Conservation (phyloP, 2,113 vertebrate genomes). For the Chionodraco myersi region DNA sequence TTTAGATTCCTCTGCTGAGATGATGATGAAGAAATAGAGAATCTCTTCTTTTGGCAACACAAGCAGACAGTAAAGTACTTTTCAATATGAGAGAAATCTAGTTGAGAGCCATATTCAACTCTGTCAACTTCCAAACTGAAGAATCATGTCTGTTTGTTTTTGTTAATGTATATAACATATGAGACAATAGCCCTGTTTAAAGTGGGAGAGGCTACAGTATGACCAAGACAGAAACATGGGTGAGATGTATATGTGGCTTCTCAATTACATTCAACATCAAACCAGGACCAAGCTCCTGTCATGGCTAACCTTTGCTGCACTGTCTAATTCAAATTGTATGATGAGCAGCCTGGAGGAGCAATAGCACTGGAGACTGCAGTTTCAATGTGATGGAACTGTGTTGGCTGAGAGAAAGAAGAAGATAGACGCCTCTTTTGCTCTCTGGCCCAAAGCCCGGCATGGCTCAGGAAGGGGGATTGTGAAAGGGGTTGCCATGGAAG, state of each 20-base stretch:
- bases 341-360: conserved; percentile 28
- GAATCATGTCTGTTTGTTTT: not conserved
- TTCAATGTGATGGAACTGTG: conserved; percentile 50
- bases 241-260: not conserved
- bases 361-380: conserved; percentile 16
- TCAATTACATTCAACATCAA: not conserved
- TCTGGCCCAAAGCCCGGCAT: conserved; percentile 58
- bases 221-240: not conserved
- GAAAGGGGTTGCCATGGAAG: conserved; percentile 72
- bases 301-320: not conserved
- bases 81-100: conserved; percentile 39
- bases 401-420: conserved; percentile 42
- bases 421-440: conserved; percentile 47
- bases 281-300: not conserved
- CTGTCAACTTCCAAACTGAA: not conserved
- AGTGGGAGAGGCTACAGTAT: not conserved
- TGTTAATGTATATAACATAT: not conserved
- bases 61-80: not conserved
- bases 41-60: conserved; percentile 12
- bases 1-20: conserved; percentile 38
- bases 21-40: conserved; percentile 24
- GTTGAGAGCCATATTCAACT: conserved; percentile 9
- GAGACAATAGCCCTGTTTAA: not conserved
- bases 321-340: not conserved
- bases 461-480: conserved; percentile 58